Percentiles rank a stretch among this genome's conserved stretches.
These are phyloP conservation scores for Smittia sp. DNA, from an alignment of 2,888 invertebrate genomes.

Conservation along the genomic window DNA sequence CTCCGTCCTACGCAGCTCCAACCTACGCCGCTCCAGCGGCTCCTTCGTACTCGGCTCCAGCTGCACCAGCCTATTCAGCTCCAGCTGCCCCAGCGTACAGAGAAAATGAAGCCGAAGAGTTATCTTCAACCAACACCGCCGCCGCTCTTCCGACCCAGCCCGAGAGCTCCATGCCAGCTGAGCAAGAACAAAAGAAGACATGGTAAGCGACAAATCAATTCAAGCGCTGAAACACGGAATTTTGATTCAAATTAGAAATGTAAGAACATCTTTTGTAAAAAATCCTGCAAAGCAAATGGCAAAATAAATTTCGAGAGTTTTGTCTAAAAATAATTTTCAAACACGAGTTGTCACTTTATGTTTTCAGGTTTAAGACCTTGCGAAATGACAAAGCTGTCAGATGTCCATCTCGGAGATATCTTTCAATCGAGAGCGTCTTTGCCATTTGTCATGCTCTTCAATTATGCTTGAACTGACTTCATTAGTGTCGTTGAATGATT, in stretches of 20 bases:
- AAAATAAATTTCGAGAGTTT: not conserved
- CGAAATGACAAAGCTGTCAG: too few relatives aligned
- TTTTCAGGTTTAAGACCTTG: not conserved
- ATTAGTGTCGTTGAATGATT: too few relatives aligned
- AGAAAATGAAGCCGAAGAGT: not conserved
- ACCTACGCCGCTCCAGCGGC: not conserved
- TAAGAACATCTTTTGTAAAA: not conserved
- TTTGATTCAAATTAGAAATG: not conserved
- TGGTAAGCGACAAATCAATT: not conserved
- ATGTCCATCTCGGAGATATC: too few relatives aligned
- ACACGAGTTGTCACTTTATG: not conserved
- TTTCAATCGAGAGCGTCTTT: too few relatives aligned
- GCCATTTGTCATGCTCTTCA: too few relatives aligned
- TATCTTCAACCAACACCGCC: not conserved
- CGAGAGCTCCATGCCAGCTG: not conserved
- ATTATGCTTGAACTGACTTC: too few relatives aligned
- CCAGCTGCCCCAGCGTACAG: not conserved
- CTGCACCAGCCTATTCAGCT: not conserved
- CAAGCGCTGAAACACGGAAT: not conserved
- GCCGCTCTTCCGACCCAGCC: not conserved
- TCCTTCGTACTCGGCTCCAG: not conserved
- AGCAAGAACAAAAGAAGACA: not conserved
- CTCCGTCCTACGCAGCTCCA: not conserved
- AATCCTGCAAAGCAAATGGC: not conserved
- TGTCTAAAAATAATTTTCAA: not conserved